Percentiles rank a stretch among this genome's conserved stretches.
These are phyloP conservation scores for Regulus satrapa DNA, from an alignment of 2,113 vertebrate species.

Conservation along the genomic window DNA sequence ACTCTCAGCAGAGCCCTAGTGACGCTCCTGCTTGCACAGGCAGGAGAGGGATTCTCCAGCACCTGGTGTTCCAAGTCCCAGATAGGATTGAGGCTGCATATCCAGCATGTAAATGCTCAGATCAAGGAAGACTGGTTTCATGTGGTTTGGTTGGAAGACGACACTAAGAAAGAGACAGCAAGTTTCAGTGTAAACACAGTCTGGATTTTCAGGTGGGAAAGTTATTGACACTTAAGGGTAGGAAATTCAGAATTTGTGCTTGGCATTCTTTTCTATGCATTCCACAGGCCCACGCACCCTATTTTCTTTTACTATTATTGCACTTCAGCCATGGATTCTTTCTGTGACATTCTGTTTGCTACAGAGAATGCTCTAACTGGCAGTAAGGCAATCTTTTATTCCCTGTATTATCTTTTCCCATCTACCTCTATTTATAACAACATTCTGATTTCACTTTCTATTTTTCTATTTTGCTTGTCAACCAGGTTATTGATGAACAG, in stretches of 20 bases:
- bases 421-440: neutral
- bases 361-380: neutral
- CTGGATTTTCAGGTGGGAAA: neutral
- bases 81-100: neutral
- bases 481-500: neutral
- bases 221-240: neutral
- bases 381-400: neutral
- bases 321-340: neutral
- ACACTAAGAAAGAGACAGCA: neutral
- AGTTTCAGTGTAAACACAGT: neutral
- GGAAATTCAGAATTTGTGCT: neutral
- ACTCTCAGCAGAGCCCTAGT: neutral
- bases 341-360: neutral
- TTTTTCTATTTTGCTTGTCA: neutral
- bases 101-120: neutral
- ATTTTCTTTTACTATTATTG: neutral
- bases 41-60: neutral
- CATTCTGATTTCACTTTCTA: neutral
- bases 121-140: neutral
- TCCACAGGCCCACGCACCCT: neutral
- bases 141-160: neutral
- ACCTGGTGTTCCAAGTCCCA: neutral
- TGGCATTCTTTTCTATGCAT: neutral
- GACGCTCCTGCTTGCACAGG: neutral
- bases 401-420: neutral